A percentile compares a stretch with the other conserved stretches of the same genome.
Conservation (phyloP, 2,888 invertebrate genomes). For the Unio pictorum region DNA sequence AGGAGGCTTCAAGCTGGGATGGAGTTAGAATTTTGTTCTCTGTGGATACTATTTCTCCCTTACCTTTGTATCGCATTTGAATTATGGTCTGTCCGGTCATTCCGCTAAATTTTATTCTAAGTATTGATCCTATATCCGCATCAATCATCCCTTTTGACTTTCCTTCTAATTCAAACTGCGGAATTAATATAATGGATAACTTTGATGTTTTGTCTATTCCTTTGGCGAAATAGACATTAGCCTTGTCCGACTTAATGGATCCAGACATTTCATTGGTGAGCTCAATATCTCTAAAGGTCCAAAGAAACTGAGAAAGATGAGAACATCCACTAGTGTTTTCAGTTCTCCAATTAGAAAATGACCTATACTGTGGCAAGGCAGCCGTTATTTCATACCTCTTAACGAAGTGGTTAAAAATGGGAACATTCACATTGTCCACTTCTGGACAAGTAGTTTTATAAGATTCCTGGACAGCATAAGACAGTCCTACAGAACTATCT, state of each 20-base stretch:
- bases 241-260: conserved; percentile 10
- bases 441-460: conserved; percentile 53
- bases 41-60: conserved; percentile 13
- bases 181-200: conserved; percentile 19
- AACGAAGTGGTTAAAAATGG: conserved; percentile 42
- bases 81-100: conserved; percentile 22
- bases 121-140: conserved; percentile 48
- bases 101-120: conserved; percentile 32
- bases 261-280: conserved; percentile 5
- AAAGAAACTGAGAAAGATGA: conserved; percentile 38
- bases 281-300: conserved; percentile 38
- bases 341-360: conserved; percentile 40
- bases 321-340: conserved; percentile 46
- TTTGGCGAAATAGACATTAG: conserved; percentile 23
- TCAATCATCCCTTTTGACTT: conserved; percentile 46
- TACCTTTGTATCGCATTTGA: conserved; percentile 29
- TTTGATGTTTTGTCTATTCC: conserved; percentile 13
- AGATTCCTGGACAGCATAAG: conserved; percentile 41
- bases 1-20: conserved; percentile 21
- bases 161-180: conserved; percentile 43
- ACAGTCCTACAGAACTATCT: conserved; percentile 17
- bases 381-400: conserved; percentile 43
- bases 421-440: conserved; percentile 52
- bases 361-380: conserved; percentile 39
- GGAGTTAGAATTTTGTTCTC: conserved; percentile 22